Base-by-base conservation (phyloP, 2,797 vertebrate genomes). In the Chelon labrosus region DNA sequence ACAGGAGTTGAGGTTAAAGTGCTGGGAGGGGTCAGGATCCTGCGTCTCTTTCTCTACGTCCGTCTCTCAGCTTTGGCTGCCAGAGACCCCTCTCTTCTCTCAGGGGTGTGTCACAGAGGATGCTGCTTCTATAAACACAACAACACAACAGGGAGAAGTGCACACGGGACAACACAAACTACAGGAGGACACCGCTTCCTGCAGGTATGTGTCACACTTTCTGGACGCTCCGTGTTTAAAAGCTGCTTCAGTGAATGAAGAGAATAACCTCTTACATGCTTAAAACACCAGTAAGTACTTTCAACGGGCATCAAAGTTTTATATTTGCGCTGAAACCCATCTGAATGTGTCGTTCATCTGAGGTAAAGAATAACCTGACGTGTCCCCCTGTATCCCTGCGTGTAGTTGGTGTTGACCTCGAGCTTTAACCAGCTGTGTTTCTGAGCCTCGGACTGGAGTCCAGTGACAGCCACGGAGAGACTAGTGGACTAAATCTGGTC, bases 61-160 rank as follows among this genome's bases (percentile, higher is more conserved):
- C 54, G 42, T 17, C 68, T 59, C 31, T 54, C 50, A 47, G 13
- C 58, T 20, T 25, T 10, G 50, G 10, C 8, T 10, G 38, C 20
- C 67, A 50, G 35, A 38, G 41, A 38, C 39, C 44, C 65, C 27
- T 0, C 4, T 77, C 49, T 46, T 68, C 27, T 0, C 4, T 77
- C 49, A 69, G 83, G 87, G 89, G 85, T 82, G 74, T 82, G 87
- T 82, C 85, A 53, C 27, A 38, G 53, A 79, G 0, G 8, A 70
- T 53, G 49, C 63, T 63, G 49, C 65, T 10, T 66, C 70, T 93
- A 93, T 92, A 92, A 93, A 92, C 83, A 59, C 73, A 56, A 65
- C 35, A 68, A 68, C 65, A 59, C 35, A 58, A 47, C 68, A 22
- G 51, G 39, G 54, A 66, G 54, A 78, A 10, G 39, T 14, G 52